A percentile compares a stretch with the other conserved stretches of the same genome.
Evolutionary conservation across 2,888 invertebrate genomes (phyloP).

Genomic region (Aspidapion aeneum): DNA sequence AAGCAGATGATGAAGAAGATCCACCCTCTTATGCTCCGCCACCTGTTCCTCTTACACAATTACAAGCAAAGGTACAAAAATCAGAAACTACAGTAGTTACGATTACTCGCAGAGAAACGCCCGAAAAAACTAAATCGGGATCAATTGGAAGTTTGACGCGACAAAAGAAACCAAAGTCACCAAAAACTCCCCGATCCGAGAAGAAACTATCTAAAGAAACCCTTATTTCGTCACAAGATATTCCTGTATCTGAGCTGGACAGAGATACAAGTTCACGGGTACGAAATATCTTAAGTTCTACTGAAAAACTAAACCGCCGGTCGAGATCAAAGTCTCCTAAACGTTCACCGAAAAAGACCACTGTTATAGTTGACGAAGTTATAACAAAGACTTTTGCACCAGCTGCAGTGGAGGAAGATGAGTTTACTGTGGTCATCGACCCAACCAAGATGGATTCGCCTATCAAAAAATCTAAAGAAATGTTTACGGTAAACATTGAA

Average conservation of each 20-base stretch:
- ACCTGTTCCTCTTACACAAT: constrained; percentile 14
- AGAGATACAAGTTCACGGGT: neutral
- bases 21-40: constrained; percentile 24
- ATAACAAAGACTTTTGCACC: constrained; percentile 41
- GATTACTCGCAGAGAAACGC: constrained; percentile 22
- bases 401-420: constrained; percentile 39
- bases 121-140: constrained; percentile 12
- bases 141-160: neutral
- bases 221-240: neutral
- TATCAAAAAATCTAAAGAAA: constrained; percentile 38
- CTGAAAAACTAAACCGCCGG: neutral
- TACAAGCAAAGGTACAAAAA: neutral
- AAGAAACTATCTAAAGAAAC: constrained; percentile 14
- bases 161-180: neutral
- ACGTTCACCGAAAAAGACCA: constrained; percentile 25
- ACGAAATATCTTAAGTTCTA: neutral
- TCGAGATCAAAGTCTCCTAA: neutral
- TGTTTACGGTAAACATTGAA: constrained; percentile 37
- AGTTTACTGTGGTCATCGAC: constrained; percentile 41
- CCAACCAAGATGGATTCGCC: constrained; percentile 36
- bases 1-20: constrained; percentile 35
- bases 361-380: constrained; percentile 38
- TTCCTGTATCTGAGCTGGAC: neutral
- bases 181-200: constrained; percentile 5
- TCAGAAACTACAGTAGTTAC: constrained; percentile 18